A percentile compares a stretch with the other conserved stretches of the same genome.
Evolutionary conservation across 92 coral and sea anemone genomes (phyloP).

Genomic region (Actinostola sp.): DNA sequence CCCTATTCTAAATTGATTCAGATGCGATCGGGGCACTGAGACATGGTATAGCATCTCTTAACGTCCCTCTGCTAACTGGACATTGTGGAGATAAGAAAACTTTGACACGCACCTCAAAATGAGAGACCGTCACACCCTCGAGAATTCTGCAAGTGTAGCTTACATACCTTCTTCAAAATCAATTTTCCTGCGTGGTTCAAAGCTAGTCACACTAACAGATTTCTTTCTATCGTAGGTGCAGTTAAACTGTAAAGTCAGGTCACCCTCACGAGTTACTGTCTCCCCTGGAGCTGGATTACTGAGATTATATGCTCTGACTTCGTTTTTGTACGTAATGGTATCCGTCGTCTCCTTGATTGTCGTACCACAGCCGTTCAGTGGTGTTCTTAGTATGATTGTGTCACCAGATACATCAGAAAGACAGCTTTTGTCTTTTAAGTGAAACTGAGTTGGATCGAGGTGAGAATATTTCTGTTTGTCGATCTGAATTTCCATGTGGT

Average conservation of each 20-base stretch:
- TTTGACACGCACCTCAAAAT: no score
- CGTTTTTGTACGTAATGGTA: conserved; percentile 31
- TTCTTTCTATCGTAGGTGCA: conserved; percentile 43
- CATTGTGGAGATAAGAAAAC: no score
- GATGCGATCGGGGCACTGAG: no score
- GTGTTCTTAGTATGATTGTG: conserved; percentile 39
- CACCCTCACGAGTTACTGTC: conserved; percentile 36
- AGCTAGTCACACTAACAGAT: conserved; percentile 30
- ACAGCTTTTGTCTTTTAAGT: conserved; percentile 31
- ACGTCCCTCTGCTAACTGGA: no score
- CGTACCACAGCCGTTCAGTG: conserved; percentile 43
- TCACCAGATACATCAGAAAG: conserved; percentile 10
- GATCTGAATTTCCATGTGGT: conserved; percentile 41
- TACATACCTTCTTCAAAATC: conserved; percentile 42
- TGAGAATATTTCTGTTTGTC: conserved; percentile 23
- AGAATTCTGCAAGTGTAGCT: no score
- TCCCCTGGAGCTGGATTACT: not conserved
- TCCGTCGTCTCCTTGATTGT: conserved; percentile 20
- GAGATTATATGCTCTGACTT: conserved; percentile 22
- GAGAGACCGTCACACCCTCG: no score
- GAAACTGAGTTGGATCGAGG: conserved; percentile 34
- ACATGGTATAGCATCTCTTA: no score
- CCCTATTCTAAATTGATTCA: not conserved
- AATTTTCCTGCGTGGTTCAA: conserved; percentile 23
- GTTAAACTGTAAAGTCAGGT: conserved; percentile 37